These are phyloP conservation scores for Crossaster papposus DNA, from an alignment of 53 echinoderm and acorn worm genomes.

Conservation along the genomic window DNA sequence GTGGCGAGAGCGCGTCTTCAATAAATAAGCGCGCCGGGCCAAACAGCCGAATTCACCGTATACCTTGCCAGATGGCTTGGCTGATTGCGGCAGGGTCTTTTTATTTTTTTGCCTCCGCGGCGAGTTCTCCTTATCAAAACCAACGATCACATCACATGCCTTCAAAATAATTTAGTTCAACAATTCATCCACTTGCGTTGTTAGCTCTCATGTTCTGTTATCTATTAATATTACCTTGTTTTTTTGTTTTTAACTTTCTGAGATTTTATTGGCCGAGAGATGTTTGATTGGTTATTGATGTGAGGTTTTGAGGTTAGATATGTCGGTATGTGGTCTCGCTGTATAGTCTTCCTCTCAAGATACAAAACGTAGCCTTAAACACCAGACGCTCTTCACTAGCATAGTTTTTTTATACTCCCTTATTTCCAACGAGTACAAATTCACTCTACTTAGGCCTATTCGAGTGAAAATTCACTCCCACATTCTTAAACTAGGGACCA, in stretches of 20 bases:
- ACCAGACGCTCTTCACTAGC: too few species aligned
- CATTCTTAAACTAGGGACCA: too few species aligned
- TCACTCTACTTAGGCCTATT: too few species aligned
- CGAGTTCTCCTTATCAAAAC: neutral
- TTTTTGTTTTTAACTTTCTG: neutral
- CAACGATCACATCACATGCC: conserved; percentile 23
- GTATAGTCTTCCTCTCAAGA: neutral
- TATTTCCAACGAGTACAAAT: too few species aligned
- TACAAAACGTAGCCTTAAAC: neutral
- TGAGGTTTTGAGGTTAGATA: neutral
- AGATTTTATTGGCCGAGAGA: neutral
- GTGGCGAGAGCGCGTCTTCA: neutral
- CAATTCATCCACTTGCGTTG: conserved; percentile 17
- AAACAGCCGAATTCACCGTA: too few species aligned
- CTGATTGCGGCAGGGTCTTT: conserved; percentile 9
- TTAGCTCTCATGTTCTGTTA: neutral
- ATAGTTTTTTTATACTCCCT: too few species aligned
- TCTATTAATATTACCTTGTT: neutral
- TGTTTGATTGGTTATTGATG: neutral
- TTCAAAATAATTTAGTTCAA: conserved; percentile 22
- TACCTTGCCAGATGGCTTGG: conserved; percentile 34
- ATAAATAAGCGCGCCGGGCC: neutral
- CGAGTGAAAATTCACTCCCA: too few species aligned
- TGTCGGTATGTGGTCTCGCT: neutral
- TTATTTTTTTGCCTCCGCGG: neutral